phyloP scores from a whole-genome alignment of 2,888 invertebrate species.

The Stratiomys singularior region DNA sequence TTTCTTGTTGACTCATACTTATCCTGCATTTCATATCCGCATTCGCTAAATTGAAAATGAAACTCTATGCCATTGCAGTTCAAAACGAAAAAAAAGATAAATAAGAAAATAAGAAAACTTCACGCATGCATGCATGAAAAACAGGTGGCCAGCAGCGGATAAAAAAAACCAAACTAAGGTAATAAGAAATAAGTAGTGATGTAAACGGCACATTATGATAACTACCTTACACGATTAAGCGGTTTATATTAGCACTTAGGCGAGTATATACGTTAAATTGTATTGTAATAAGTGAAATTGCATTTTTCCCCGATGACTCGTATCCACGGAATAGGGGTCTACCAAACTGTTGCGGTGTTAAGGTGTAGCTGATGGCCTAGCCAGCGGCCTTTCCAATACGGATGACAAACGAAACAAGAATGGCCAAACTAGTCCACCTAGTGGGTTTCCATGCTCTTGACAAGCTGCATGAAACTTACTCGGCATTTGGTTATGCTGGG shows the following conservation, averaged over 20 bases:
- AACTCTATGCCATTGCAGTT: too few relatives aligned
- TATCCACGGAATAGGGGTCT: not conserved
- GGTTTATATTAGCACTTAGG: not conserved
- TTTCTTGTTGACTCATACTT: too few relatives aligned
- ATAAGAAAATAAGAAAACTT: too few relatives aligned
- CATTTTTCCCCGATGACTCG: conserved; percentile 38
- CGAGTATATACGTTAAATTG: not conserved
- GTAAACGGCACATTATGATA: not conserved
- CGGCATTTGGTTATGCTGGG: not conserved
- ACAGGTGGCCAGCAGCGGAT: not conserved
- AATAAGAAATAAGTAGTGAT: not conserved
- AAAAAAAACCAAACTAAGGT: not conserved
- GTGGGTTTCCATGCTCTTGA: not conserved
- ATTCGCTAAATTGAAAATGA: too few relatives aligned
- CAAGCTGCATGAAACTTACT: conserved; percentile 13
- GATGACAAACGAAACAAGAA: too few relatives aligned
- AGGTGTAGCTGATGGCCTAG: not conserved
- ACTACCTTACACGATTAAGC: not conserved
- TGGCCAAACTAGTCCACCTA: not conserved
- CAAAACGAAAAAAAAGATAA: too few relatives aligned
- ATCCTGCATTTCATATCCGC: too few relatives aligned
- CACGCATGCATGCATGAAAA: not conserved
- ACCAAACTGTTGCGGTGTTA: not conserved
- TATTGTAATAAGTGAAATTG: conserved; percentile 37
- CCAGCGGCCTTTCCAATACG: too few relatives aligned